Evolutionary conservation across 2,113 vertebrate species (phyloP).

Genomic region (Paratilapia polleni): DNA sequence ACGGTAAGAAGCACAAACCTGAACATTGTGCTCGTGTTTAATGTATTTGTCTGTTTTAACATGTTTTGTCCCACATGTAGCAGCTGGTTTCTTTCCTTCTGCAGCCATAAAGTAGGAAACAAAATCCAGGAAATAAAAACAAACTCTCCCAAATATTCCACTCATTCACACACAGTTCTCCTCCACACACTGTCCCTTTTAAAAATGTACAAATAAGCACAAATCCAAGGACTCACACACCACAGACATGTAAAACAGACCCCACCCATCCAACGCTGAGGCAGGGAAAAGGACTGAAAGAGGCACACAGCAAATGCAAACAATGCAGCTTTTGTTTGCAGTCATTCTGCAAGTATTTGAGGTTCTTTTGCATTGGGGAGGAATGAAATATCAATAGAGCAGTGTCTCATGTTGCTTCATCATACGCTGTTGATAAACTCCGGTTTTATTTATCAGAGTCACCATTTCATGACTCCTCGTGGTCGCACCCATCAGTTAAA

Average conservation of each 20-base stretch:
- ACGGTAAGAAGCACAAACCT: constrained; percentile 24
- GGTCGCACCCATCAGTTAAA: neutral
- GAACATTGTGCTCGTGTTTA: fast-evolving
- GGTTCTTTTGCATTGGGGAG: neutral
- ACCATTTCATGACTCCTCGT: neutral
- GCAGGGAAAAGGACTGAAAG: neutral
- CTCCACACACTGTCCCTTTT: fast-evolving
- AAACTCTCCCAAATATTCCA: neutral
- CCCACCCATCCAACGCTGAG: fast-evolving
- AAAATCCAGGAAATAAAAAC: fast-evolving
- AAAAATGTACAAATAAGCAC: fast-evolving
- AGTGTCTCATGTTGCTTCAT: neutral
- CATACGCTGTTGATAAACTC: fast-evolving
- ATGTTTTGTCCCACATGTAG: neutral
- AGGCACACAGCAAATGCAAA: neutral
- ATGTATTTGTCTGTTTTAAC: neutral
- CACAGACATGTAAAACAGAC: neutral
- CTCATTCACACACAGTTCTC: fast-evolving
- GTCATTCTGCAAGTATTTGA: neutral
- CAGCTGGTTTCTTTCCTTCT: too few species aligned
- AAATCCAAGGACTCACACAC: neutral
- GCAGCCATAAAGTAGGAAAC: neutral
- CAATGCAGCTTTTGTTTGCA: neutral
- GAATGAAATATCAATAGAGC: neutral
- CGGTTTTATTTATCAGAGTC: neutral